A percentile compares a stretch with the other conserved stretches of the same genome.
Conservation (phyloP, 92 coral and sea anemone species). For the Parazoanthus swiftii region DNA sequence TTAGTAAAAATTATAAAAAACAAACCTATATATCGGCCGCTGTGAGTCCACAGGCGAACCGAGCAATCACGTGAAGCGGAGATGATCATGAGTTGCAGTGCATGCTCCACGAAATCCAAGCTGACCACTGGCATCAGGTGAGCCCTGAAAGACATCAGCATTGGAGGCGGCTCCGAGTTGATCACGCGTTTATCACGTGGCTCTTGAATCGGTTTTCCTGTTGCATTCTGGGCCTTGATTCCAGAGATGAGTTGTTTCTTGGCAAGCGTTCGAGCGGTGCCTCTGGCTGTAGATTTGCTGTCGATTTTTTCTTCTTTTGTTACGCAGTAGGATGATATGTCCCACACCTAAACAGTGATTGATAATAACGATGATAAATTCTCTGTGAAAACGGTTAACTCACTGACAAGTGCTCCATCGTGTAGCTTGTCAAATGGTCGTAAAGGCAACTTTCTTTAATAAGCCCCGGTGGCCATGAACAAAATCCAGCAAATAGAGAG, state of each 20-base stretch:
- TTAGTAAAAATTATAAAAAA: not conserved
- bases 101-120: slow-evolving; percentile 72
- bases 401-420: too few species aligned
- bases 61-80: slow-evolving; percentile 88
- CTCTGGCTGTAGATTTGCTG: slow-evolving; percentile 1
- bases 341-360: slow-evolving; percentile 66
- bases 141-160: slow-evolving; percentile 71
- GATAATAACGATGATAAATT: not conserved
- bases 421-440: too few species aligned
- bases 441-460: too few species aligned
- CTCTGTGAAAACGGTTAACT: too few species aligned
- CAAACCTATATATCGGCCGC: slow-evolving; percentile 84
- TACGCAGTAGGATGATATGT: slow-evolving; percentile 67
- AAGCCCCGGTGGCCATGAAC: too few species aligned
- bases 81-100: slow-evolving; percentile 64
- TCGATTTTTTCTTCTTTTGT: slow-evolving; percentile 34
- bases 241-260: slow-evolving; percentile 41
- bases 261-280: not conserved
- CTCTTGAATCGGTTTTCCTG: not conserved
- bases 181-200: slow-evolving; percentile 18
- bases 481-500: too few species aligned
- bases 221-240: not conserved
- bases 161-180: slow-evolving; percentile 66
- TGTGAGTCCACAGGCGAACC: slow-evolving; percentile 82
- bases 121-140: slow-evolving; percentile 74